Base-by-base conservation (phyloP, 1,140 invertebrate genomes). In the Harlomillsia oculata region DNA sequence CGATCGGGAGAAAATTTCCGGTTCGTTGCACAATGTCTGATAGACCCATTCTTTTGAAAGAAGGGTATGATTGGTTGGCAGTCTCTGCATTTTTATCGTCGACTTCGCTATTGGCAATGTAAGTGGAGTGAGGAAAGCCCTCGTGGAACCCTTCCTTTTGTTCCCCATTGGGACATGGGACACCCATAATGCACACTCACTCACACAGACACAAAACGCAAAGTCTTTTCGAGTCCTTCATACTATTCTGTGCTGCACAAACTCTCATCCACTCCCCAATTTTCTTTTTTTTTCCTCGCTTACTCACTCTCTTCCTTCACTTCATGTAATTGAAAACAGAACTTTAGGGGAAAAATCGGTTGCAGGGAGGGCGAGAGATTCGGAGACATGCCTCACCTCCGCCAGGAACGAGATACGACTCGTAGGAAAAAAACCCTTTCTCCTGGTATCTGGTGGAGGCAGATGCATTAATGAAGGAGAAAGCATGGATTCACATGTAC, bases 1-100 rank as follows among this genome's bases (percentile, higher is more conserved):
- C 48, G 48, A 50, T 50, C 34, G 48, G 34, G 26, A n/a, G n/a
- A 30, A 50, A 50, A 50, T 50, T 50, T 50, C 48, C 48, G 26
- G 30, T 50, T 36, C 25, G 23, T 13, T 50, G 34, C 34, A 50
- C 48, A 50, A 50, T 50, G 39, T 30, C 32, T 50, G 48, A 50
- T 50, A 50, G 48, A 50, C 48, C 48, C 48, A 50, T 50, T 37
- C 34, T 34, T 34, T 34, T 14, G 48, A 30, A 37, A 50, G 34
- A 20, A 50, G 48, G 32, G 39, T 37, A 34, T 50, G 48, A 50
- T 50, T 50, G 48, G 48, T 50, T 50, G 32, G 16, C 23, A 50
- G 32, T 50, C 30, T 36, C 28, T 50, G 48, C 30, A 50, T 50
- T 50, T 50, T 50, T 50, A 50, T 50, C 11, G 26, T 26, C 32